Percentiles rank a stretch among this genome's conserved stretches.
phyloP scores from a whole-genome alignment of 1,140 invertebrate species.

The Penaeus japonicus region DNA sequence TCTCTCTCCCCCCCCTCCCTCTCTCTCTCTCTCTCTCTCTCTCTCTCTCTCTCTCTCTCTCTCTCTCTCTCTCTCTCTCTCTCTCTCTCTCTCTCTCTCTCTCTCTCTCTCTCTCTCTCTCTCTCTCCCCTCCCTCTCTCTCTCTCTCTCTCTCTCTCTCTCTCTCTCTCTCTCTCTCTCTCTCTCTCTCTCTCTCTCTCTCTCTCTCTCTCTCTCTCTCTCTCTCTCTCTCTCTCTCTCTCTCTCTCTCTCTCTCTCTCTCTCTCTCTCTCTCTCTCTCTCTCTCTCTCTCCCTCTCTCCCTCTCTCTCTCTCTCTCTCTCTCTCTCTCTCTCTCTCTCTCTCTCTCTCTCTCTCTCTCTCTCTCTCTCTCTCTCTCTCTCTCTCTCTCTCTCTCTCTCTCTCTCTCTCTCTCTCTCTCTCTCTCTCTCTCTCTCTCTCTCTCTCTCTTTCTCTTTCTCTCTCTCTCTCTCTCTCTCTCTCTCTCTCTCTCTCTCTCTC shows the following conservation, averaged over 20 bases:
- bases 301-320: not conserved
- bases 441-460: not conserved
- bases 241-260: not conserved
- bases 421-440: not conserved
- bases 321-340: not conserved
- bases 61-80: not conserved
- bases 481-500: not conserved
- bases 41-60: not conserved
- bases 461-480: not conserved
- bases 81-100: not conserved
- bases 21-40: slow-evolving; percentile 4
- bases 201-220: not conserved
- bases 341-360: not conserved
- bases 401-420: not conserved
- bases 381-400: not conserved
- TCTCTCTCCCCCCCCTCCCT: not conserved
- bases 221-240: not conserved
- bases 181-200: not conserved
- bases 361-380: not conserved
- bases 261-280: not conserved
- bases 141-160: not conserved
- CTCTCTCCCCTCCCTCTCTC: not conserved
- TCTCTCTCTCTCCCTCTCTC: not conserved
- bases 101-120: no score
- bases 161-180: not conserved